Percentiles rank a stretch among this genome's conserved stretches.
Evolutionary conservation across 2,113 vertebrate species (phyloP).

Genomic region (Camelus bactrianus): DNA sequence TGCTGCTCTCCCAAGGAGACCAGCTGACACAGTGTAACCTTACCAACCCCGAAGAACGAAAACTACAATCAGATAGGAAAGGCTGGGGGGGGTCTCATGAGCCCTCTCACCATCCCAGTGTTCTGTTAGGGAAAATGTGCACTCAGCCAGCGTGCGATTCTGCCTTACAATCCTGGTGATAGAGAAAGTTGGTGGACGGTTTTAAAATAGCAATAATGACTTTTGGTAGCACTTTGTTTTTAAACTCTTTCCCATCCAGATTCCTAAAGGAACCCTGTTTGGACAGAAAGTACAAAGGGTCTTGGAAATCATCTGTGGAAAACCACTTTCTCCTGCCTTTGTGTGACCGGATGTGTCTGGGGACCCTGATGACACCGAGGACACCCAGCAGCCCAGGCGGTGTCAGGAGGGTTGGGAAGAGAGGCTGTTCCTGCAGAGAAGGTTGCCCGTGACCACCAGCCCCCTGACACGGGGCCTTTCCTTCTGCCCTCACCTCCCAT

Average conservation of each 20-base stretch:
- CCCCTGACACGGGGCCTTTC: fast-evolving
- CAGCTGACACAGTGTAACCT: not conserved
- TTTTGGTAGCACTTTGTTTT: not conserved
- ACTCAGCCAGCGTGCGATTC: not conserved
- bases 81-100: not conserved
- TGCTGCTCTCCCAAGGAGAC: not conserved
- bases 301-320: not conserved
- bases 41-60: not conserved
- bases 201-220: not conserved
- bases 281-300: not conserved
- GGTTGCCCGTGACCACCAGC: not conserved
- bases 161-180: not conserved
- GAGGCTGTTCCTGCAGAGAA: not conserved
- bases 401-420: not conserved
- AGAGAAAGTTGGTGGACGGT: not conserved
- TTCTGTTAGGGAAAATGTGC: not conserved
- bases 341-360: not conserved
- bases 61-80: not conserved
- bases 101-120: not conserved
- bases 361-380: not conserved
- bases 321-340: fast-evolving
- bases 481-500: not conserved
- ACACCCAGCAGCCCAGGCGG: not conserved
- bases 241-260: not conserved
- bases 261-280: not conserved